Conservation (phyloP, 2,113 vertebrate genomes). For the Picathartes gymnocephalus region DNA sequence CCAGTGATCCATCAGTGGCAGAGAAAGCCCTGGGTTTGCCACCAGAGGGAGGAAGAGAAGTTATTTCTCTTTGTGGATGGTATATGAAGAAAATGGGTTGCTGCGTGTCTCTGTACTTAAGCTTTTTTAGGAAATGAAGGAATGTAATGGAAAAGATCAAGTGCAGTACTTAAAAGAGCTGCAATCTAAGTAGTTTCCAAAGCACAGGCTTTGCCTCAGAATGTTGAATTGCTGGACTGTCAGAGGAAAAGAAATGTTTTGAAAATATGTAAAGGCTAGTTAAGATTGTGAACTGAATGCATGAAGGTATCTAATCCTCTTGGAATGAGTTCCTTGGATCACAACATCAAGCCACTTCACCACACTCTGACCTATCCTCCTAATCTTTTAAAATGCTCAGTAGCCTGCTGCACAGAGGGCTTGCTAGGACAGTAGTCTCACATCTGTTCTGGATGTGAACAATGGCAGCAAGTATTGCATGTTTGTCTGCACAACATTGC, state of each 20-base stretch:
- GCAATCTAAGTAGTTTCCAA: background rate
- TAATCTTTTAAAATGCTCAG: background rate
- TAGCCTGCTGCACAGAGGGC: background rate
- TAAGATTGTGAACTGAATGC: background rate
- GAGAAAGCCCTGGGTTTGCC: background rate
- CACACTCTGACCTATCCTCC: background rate
- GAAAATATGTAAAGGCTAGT: background rate
- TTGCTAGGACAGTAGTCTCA: background rate
- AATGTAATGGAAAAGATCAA: background rate
- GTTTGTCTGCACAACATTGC: background rate
- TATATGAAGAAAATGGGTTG: background rate
- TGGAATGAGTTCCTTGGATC: background rate
- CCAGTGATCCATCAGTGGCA: background rate
- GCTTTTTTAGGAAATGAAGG: background rate
- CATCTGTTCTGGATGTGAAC: background rate
- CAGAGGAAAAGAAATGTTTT: background rate
- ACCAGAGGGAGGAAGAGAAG: slow-evolving; percentile 32
- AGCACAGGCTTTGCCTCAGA: background rate
- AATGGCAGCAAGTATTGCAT: background rate
- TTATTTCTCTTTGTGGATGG: background rate
- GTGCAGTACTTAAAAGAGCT: background rate
- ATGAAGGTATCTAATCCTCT: background rate
- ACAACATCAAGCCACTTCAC: background rate
- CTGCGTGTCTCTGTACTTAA: background rate
- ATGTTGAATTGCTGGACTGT: background rate